These are phyloP conservation scores for Brachionus plicatilis DNA, from an alignment of 1,140 invertebrate genomes.

Conservation along the genomic window DNA sequence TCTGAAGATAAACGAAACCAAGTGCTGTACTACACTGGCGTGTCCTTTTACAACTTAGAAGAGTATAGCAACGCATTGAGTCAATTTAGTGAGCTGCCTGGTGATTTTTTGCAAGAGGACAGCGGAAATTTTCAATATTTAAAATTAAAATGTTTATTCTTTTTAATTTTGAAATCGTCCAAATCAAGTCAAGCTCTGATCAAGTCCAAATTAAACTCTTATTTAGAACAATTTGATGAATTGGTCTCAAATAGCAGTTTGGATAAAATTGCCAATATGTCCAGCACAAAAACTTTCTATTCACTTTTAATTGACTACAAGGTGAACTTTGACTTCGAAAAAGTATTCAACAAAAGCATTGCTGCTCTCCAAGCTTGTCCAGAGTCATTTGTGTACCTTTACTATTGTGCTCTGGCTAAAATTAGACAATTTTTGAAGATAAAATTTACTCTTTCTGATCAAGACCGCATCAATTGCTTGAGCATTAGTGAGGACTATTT, in stretches of 20 bases:
- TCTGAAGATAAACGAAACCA: background rate
- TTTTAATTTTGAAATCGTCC: background rate
- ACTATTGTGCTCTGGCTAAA: background rate
- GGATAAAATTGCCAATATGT: background rate
- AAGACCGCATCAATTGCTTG: background rate
- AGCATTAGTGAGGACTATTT: background rate
- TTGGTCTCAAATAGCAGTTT: background rate
- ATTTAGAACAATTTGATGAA: background rate
- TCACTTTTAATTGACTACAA: slow-evolving; percentile 18
- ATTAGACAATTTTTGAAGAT: background rate
- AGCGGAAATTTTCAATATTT: background rate
- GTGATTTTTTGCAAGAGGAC: background rate
- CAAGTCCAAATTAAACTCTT: slow-evolving; percentile 1
- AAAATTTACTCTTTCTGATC: background rate
- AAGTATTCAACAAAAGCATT: background rate
- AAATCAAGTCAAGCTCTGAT: slow-evolving; percentile 15
- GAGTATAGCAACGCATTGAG: background rate
- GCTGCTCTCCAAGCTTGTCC: background rate
- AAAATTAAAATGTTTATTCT: slow-evolving; percentile 22
- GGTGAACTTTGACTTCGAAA: background rate
- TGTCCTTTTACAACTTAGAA: background rate
- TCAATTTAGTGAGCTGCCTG: background rate
- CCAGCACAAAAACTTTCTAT: background rate
- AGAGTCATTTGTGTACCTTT: background rate
- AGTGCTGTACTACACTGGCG: background rate